Evolutionary conservation across 2,797 vertebrate species (phyloP).

Genomic region (Poecilia velifera): DNA sequence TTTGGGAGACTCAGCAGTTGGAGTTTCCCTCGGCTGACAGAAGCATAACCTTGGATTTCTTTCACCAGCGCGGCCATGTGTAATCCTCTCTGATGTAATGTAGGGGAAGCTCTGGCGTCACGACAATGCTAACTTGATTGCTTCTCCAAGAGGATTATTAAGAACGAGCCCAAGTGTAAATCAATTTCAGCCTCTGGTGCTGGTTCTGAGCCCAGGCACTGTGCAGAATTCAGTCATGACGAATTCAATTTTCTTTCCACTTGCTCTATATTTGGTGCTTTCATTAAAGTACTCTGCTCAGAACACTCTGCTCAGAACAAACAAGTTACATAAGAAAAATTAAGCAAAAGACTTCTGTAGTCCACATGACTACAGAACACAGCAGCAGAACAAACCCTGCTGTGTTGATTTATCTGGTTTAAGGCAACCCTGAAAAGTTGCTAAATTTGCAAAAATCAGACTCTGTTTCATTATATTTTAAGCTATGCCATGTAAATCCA

Average conservation of each 20-base stretch:
- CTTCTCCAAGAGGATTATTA: constrained; percentile 68
- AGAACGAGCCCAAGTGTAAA: constrained; percentile 53
- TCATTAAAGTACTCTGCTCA: background rate
- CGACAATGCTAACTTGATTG: constrained; percentile 65
- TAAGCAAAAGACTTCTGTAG: background rate
- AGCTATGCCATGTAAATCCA: constrained; percentile 25
- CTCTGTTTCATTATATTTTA: constrained; percentile 18
- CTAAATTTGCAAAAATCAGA: constrained; percentile 7
- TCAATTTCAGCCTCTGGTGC: constrained; percentile 36
- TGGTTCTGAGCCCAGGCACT: constrained; percentile 14
- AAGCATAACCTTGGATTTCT: constrained; percentile 51
- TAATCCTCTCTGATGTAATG: constrained; percentile 71
- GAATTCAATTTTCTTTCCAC: background rate
- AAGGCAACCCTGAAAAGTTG: background rate
- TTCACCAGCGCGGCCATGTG: constrained; percentile 42
- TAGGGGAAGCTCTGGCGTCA: constrained; percentile 60
- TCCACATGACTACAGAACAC: background rate
- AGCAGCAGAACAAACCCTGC: background rate
- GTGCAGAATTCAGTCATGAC: constrained; percentile 16
- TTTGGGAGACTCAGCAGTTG: constrained; percentile 28
- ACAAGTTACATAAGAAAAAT: background rate
- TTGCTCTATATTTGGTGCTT: background rate
- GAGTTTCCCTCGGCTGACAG: constrained; percentile 52
- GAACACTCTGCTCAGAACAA: background rate
- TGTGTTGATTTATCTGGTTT: background rate